Percentiles rank a stretch among this genome's conserved stretches.
These are phyloP conservation scores for Pluvianellus socialis DNA, from an alignment of 2,113 vertebrate genomes.

Conservation along the genomic window DNA sequence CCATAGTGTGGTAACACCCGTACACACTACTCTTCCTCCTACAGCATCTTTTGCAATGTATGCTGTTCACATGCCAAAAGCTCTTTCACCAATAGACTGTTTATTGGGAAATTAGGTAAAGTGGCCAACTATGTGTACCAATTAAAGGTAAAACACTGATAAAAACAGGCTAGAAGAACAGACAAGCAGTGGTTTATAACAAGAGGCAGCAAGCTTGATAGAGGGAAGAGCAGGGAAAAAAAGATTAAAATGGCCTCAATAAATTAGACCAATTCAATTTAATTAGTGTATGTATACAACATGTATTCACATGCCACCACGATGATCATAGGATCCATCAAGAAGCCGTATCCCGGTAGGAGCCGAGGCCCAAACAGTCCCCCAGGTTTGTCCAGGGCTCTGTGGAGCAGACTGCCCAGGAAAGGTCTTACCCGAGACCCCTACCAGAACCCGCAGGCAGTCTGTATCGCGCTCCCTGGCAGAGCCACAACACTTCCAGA, in stretches of 20 bases:
- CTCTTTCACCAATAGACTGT: neutral
- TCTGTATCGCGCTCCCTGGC: neutral
- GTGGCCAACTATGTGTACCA: neutral
- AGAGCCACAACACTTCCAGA: neutral
- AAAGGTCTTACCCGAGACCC: neutral
- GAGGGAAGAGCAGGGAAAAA: neutral
- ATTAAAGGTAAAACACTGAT: slow-evolving; percentile 8
- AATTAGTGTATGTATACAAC: neutral
- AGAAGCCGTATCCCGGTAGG: neutral
- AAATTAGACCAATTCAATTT: neutral
- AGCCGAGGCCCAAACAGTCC: neutral
- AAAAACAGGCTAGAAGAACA: neutral
- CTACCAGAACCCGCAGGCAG: neutral
- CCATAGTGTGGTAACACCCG: neutral
- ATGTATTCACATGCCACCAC: neutral
- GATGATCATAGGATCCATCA: neutral
- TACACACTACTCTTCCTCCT: neutral
- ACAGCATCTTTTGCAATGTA: slow-evolving; percentile 27
- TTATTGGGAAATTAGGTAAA: slow-evolving; percentile 29
- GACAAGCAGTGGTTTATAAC: neutral
- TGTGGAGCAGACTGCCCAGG: neutral
- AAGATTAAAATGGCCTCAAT: neutral
- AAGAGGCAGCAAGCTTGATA: neutral
- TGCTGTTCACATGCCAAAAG: neutral
- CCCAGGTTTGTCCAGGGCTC: neutral